Conservation (phyloP, 2,113 vertebrate genomes). For the Columba janthina region DNA sequence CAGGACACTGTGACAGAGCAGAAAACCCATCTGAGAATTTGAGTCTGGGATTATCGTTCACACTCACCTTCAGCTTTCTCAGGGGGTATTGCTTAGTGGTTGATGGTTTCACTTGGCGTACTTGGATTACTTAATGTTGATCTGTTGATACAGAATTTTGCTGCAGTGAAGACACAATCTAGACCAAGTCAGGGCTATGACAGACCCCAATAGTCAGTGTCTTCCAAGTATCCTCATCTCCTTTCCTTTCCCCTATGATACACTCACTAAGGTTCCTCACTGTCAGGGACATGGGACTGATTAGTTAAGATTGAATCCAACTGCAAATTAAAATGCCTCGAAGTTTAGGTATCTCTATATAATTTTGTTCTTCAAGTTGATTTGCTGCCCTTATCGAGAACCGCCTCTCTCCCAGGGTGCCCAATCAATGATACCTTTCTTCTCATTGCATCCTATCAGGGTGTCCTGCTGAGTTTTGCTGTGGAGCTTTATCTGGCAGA, state of each 20-base stretch:
- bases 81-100: not conserved
- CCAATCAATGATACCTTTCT: fast-evolving
- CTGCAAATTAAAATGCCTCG: not conserved
- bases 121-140: not conserved
- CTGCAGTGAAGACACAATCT: not conserved
- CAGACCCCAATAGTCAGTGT: not conserved
- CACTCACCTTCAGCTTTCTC: not conserved
- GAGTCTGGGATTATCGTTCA: not conserved
- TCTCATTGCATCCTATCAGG: not conserved
- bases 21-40: not conserved
- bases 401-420: not conserved
- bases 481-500: not conserved
- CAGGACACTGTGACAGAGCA: not conserved
- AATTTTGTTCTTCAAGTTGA: not conserved
- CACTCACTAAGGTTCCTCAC: not conserved
- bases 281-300: not conserved
- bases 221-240: not conserved
- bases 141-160: not conserved
- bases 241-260: not conserved
- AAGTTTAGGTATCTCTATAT: not conserved
- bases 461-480: not conserved
- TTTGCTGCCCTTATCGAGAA: not conserved
- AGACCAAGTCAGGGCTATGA: not conserved
- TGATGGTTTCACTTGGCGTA: not conserved
- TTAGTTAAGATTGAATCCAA: not conserved